phyloP scores from a whole-genome alignment of 2,797 vertebrate species.

The Hybognathus amarus region DNA sequence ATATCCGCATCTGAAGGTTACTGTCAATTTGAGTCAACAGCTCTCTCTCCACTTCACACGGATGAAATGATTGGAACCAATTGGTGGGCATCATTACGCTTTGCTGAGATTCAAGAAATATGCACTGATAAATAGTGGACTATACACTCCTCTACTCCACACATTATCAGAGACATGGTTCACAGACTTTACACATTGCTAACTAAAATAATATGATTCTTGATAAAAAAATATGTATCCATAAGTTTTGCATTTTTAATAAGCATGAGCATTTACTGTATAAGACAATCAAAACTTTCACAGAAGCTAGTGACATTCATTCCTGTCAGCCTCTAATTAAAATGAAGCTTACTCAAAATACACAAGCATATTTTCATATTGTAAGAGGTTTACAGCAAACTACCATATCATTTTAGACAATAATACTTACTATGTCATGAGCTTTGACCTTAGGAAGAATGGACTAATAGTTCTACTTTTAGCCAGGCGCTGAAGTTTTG shows the following conservation, averaged over 20 bases:
- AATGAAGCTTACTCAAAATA: neutral
- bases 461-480: neutral
- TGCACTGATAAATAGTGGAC: conserved; percentile 1
- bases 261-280: neutral
- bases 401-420: neutral
- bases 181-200: neutral
- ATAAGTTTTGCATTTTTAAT: neutral
- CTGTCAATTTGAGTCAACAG: conserved; percentile 41
- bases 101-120: conserved; percentile 23
- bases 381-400: neutral
- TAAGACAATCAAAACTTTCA: neutral
- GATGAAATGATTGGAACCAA: conserved; percentile 42
- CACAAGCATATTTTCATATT: neutral
- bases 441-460: neutral
- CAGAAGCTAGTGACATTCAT: neutral
- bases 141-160: neutral
- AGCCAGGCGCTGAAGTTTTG: neutral
- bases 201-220: neutral
- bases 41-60: conserved; percentile 35
- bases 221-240: neutral
- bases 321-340: neutral
- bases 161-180: neutral
- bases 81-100: conserved; percentile 37
- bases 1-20: conserved; percentile 35
- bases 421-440: neutral